phyloP scores from a whole-genome alignment of 2,888 invertebrate species.

The Ectemnius continuus region DNA sequence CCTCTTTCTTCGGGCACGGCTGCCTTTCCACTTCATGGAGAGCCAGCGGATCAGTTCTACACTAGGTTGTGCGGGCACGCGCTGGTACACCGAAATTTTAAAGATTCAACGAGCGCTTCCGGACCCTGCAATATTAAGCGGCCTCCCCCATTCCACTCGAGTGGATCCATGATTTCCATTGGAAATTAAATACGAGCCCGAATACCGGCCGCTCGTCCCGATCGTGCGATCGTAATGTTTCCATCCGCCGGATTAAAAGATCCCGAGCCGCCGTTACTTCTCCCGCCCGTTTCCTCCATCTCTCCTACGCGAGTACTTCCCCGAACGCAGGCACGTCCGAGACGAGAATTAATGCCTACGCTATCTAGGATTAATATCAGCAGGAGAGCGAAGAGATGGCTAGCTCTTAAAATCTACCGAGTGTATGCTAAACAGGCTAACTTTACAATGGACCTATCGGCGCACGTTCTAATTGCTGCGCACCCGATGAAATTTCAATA shows the following conservation, averaged over 20 bases:
- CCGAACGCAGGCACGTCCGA: slow-evolving; percentile 41
- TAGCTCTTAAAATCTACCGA: neutral
- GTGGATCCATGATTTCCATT: slow-evolving; percentile 50
- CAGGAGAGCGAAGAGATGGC: neutral
- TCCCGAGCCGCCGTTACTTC: slow-evolving; percentile 16
- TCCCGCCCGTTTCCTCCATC: too few relatives aligned
- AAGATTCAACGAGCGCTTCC: slow-evolving; percentile 48
- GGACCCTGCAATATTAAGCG: slow-evolving; percentile 54
- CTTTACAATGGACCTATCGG: neutral
- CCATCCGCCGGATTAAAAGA: slow-evolving; percentile 62
- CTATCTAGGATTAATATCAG: slow-evolving; percentile 35
- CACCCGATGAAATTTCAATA: slow-evolving; percentile 1
- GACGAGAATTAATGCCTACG: slow-evolving; percentile 37
- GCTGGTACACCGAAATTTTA: slow-evolving; percentile 36
- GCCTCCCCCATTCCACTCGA: slow-evolving; percentile 16
- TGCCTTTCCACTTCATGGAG: slow-evolving; percentile 23
- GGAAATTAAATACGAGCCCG: slow-evolving; percentile 53
- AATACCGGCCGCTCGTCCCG: slow-evolving; percentile 28
- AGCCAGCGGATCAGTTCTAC: too few relatives aligned
- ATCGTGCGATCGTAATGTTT: slow-evolving; percentile 56
- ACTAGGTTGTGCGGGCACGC: slow-evolving; percentile 17
- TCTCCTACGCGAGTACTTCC: neutral
- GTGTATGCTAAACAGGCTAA: neutral
- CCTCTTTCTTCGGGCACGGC: slow-evolving; percentile 17
- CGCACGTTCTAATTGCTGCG: slow-evolving; percentile 1